A percentile compares a stretch with the other conserved stretches of the same genome.
Conservation (phyloP, 2,113 vertebrate genomes). For the Poecilia latipinna region DNA sequence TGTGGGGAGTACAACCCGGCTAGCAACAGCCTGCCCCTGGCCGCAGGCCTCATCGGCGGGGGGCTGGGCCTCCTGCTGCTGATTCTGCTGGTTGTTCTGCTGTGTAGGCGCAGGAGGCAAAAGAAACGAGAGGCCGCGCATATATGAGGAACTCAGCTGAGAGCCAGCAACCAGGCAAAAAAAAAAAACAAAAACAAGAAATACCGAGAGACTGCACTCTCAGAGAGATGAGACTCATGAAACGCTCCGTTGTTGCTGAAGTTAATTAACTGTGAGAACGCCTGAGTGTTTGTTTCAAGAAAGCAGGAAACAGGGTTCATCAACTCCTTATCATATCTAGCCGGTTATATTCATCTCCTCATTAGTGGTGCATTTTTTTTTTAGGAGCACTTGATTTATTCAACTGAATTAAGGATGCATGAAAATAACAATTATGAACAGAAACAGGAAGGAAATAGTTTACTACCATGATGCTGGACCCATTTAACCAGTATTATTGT, state of each 20-base stretch:
- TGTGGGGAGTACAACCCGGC: constrained; percentile 59
- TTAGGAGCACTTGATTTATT: background rate
- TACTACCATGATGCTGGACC: background rate
- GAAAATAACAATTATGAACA: background rate
- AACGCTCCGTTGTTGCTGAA: background rate
- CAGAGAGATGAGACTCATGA: constrained; percentile 10
- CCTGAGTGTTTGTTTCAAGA: constrained; percentile 11
- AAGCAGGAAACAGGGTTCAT: constrained; percentile 9
- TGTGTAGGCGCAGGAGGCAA: constrained; percentile 68
- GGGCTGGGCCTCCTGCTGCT: constrained; percentile 72
- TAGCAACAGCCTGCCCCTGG: constrained; percentile 48
- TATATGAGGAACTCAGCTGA: constrained; percentile 33
- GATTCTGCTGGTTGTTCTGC: constrained; percentile 58
- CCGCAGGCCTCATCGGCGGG: constrained; percentile 72
- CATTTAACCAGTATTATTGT: background rate
- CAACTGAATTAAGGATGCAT: background rate
- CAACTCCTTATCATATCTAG: background rate
- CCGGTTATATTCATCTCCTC: background rate
- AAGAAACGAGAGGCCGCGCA: constrained; percentile 43
- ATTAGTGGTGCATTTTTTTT: background rate
- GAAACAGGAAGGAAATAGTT: background rate
- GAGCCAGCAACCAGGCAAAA: constrained; percentile 25
- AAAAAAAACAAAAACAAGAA: background rate
- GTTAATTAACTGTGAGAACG: constrained; percentile 24
- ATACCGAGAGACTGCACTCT: background rate